Conservation (phyloP, 2,888 invertebrate genomes). For the Eupithecia inturbata region DNA sequence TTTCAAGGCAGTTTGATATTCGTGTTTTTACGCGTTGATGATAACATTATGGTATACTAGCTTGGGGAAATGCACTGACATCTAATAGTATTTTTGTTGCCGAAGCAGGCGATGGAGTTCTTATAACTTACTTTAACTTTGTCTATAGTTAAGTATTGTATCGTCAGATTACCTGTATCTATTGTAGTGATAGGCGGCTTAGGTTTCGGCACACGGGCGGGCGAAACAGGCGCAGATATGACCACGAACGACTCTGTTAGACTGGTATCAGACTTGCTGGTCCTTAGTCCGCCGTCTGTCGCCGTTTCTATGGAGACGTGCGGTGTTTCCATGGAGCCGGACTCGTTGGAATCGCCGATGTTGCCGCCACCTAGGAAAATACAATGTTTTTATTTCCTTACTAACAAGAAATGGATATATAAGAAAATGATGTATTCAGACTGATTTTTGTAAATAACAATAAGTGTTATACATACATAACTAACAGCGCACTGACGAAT, state of each 20-base stretch:
- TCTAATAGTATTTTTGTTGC: background rate
- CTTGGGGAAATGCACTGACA: background rate
- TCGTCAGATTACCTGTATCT: constrained; percentile 59
- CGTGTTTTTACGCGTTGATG: too few species aligned
- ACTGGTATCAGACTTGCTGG: constrained; percentile 96
- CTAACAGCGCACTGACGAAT: background rate
- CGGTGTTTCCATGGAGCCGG: constrained; percentile 63
- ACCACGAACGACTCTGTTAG: constrained; percentile 95
- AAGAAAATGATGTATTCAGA: background rate
- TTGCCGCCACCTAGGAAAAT: constrained; percentile 82
- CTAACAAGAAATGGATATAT: background rate
- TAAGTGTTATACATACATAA: background rate
- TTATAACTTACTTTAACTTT: too few species aligned
- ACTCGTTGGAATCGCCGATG: constrained; percentile 75
- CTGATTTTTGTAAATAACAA: background rate
- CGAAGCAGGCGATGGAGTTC: background rate
- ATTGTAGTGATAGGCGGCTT: constrained; percentile 44
- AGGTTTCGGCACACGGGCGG: constrained; percentile 43
- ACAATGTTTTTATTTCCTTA: background rate
- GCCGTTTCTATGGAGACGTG: constrained; percentile 57
- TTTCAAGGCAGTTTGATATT: too few species aligned
- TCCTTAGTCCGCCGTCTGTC: constrained; percentile 84
- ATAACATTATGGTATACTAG: too few species aligned
- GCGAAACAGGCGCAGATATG: constrained; percentile 83
- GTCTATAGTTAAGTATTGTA: background rate